phyloP scores from a whole-genome alignment of 1,140 invertebrate species.

The Trachelipus rathkii region DNA sequence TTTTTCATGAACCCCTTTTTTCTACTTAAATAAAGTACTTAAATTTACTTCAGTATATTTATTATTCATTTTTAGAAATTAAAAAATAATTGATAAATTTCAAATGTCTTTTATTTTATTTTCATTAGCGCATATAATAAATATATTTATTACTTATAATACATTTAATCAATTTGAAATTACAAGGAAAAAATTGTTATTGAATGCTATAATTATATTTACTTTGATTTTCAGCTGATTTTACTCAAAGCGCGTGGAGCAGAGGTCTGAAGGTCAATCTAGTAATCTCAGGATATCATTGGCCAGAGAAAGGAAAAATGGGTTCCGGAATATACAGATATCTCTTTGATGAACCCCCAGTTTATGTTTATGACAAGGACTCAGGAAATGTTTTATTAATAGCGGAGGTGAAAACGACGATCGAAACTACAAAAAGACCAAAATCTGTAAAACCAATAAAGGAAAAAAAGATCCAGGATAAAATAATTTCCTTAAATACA shows the following conservation, averaged over 20 bases:
- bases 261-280: conserved; percentile 57
- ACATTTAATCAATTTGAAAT: too few species aligned
- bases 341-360: conserved; percentile 52
- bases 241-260: conserved; percentile 56
- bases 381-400: conserved; percentile 34
- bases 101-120: too few species aligned
- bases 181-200: too few species aligned
- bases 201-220: too few species aligned
- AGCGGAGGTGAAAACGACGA: conserved; percentile 28
- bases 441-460: not conserved
- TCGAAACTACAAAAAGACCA: not conserved
- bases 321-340: conserved; percentile 60
- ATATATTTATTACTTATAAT: too few species aligned
- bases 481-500: not conserved
- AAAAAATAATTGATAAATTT: too few species aligned
- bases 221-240: not conserved
- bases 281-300: conserved; percentile 57
- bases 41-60: too few species aligned
- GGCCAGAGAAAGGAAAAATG: conserved; percentile 52
- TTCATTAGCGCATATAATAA: too few species aligned
- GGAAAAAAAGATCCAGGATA: not conserved
- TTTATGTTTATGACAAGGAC: conserved; percentile 43
- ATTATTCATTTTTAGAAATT: too few species aligned
- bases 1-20: too few species aligned
- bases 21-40: too few species aligned